These are phyloP conservation scores for Tichodroma muraria DNA, from an alignment of 2,113 vertebrate genomes.

Conservation along the genomic window DNA sequence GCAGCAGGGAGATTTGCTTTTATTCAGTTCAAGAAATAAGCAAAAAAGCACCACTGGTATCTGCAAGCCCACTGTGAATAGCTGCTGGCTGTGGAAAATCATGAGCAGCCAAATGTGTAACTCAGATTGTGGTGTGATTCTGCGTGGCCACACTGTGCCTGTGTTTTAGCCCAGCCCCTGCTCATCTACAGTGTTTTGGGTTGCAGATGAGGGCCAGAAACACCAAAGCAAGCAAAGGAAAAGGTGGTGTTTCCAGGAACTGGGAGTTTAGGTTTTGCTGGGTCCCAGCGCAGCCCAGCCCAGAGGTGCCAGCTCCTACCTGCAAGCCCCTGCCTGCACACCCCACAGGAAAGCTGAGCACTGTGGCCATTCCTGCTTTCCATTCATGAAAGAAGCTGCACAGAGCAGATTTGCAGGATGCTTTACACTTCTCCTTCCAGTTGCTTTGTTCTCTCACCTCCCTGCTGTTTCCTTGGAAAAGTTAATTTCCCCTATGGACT, in stretches of 20 bases:
- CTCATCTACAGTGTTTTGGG: background rate
- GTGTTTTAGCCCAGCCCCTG: background rate
- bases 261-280: background rate
- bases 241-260: background rate
- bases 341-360: background rate
- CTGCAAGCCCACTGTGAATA: background rate
- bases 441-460: background rate
- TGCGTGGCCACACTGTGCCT: background rate
- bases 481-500: background rate
- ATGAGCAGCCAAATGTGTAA: fast-evolving
- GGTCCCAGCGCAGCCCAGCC: no score
- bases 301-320: background rate
- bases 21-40: background rate
- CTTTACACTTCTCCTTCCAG: background rate
- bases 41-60: background rate
- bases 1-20: background rate
- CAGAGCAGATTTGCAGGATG: background rate
- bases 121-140: no score
- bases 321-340: background rate
- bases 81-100: background rate
- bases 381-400: background rate
- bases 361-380: background rate
- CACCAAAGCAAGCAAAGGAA: background rate
- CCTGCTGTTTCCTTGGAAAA: conserved; percentile 5
- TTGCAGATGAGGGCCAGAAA: background rate